Evolutionary conservation across 2,797 vertebrate genomes (phyloP), one percentile per base, ranked within the genome.

Genomic region (Chaunax sp.): DNA sequence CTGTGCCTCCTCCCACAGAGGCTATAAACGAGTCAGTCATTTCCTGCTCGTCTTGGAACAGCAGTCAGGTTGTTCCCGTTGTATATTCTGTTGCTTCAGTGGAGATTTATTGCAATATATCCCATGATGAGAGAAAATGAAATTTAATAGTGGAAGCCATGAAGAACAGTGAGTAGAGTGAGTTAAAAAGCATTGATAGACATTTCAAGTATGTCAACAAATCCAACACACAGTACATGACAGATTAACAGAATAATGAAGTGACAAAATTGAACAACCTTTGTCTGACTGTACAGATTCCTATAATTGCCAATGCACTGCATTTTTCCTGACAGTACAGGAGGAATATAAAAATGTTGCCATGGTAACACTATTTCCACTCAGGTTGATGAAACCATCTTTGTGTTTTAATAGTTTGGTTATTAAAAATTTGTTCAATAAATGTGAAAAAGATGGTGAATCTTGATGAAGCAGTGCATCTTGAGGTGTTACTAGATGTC

Each of bases 1-100:
- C 57, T 66, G 43, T 1, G 51, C 26, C 47, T 83, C 70, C 47
- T 77, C 64, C 75, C 62, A 72, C 15, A 60, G 71, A 74, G 43
- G 70, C 68, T 33, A 33, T 35, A 18, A 73, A 30, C 53, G 46
- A 56, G 33, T 53, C 46, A 35, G 62, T 71, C 53, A 70, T 75
- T 83, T 84, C 71, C 72, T 77, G 53, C 51, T 33, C 0, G 2
- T 30, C 56, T 28, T 51, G 40, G n/a, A 66, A 44, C 54, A 54
- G 13, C 69, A 51, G 50, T 60, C 19, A 49, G 6, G 5, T 53
- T 45, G n/a, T n/a, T 63, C 54, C 10, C 25, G 10, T 3, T 30
- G 38, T 19, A 30, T 41, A n/a, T 13, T 45, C 44, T 56, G n/a
- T 26, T 65, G 45, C 13, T 25, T 38, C 37, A 49, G 26, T 10